Percentiles rank a stretch among this genome's conserved stretches.
phyloP scores from a whole-genome alignment of 2,888 invertebrate species.

The Eubasilissa splendida region DNA sequence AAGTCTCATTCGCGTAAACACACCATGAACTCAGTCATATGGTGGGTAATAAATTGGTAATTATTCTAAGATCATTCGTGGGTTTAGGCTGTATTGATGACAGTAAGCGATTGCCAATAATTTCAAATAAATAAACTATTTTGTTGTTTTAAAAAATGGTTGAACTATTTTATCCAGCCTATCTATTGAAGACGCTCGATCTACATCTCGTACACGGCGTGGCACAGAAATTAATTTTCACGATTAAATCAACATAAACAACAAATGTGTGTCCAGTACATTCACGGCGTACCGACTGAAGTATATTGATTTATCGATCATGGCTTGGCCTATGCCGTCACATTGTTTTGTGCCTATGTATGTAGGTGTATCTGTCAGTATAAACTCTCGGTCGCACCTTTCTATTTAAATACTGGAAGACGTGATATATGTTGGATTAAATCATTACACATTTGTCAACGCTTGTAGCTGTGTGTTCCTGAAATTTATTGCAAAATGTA shows the following conservation, averaged over 20 bases:
- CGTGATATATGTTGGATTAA: slow-evolving; percentile 21
- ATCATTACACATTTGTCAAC: slow-evolving; percentile 17
- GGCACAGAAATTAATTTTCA: slow-evolving; percentile 6
- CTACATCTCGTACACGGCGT: neutral
- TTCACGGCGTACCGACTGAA: neutral
- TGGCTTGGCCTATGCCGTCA: slow-evolving; percentile 9
- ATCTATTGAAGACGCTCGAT: neutral
- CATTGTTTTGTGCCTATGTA: slow-evolving; percentile 11
- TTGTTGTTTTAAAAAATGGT: too few species aligned
- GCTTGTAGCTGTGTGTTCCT: neutral
- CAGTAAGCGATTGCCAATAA: too few species aligned
- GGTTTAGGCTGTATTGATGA: too few species aligned
- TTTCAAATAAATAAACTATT: too few species aligned
- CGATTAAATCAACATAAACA: slow-evolving; percentile 33
- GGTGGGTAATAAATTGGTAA: too few species aligned
- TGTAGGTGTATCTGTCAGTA: neutral
- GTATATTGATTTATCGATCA: slow-evolving; percentile 37
- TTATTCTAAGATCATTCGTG: too few species aligned
- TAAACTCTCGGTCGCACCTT: slow-evolving; percentile 20
- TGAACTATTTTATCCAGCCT: too few species aligned
- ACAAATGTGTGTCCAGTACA: slow-evolving; percentile 9
- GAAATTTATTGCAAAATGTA: slow-evolving; percentile 13
- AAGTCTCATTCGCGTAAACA: too few species aligned
- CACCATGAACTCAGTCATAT: too few species aligned
- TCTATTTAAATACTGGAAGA: slow-evolving; percentile 20